Evolutionary conservation across 2,113 vertebrate species (phyloP).

Genomic region (Machaerirhynchus nigripectus): DNA sequence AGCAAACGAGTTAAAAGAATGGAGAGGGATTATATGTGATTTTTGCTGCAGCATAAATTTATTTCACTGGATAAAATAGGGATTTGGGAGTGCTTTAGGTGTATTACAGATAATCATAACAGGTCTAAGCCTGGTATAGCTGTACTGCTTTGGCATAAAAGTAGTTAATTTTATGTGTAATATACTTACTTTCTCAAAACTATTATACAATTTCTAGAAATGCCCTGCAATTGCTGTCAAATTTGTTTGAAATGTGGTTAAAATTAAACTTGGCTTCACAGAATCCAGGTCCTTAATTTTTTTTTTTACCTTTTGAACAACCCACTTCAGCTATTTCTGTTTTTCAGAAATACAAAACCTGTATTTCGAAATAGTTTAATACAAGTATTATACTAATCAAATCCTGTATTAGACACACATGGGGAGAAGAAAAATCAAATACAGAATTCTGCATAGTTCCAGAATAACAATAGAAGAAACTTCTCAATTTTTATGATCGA

Average conservation of each 20-base stretch:
- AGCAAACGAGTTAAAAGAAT: background rate
- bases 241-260: background rate
- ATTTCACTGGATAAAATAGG: background rate
- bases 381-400: background rate
- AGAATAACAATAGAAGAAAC: background rate
- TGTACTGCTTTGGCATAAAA: background rate
- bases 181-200: background rate
- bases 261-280: background rate
- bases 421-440: background rate
- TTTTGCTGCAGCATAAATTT: background rate
- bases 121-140: background rate
- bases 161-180: background rate
- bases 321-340: background rate
- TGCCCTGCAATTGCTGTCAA: background rate
- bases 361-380: background rate
- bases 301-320: background rate
- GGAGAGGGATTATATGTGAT: background rate
- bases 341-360: background rate
- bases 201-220: background rate
- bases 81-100: background rate
- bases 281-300: background rate
- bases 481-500: background rate
- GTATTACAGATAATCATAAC: background rate
- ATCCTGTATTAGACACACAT: background rate
- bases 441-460: background rate